Evolutionary conservation across 2,113 vertebrate genomes (phyloP), one percentile per base, ranked within the genome.

Genomic region (Pterophyllum scalare): DNA sequence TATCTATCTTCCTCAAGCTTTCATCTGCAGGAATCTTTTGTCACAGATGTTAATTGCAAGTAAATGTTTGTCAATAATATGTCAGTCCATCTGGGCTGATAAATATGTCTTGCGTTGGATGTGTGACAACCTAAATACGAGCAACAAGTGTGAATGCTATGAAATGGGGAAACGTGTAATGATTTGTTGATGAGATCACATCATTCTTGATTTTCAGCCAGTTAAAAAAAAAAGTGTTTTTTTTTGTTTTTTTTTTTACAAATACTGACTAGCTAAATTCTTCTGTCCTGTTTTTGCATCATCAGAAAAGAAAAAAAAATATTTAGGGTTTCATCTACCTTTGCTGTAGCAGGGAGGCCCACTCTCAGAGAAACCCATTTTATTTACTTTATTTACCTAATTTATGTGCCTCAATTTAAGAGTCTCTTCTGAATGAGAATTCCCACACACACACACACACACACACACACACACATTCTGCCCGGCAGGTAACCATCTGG

Each of bases 21-120:
- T 93, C 64, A 90, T 94, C 82, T 89, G 83, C 81, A 77, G 72
- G 38, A 79, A 28, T 81, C 46, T 77, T 83, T 80, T 89, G 61
- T 88, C 87, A 84, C 87, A 92, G 91, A 90, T 86, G 84, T 92
- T 88, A 84, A 90, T 92, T 81, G 67, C 67, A 90, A 77, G 89
- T 86, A 91, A 94, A 89, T 89, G 91, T 91, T 93, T 91, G 78
- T 87, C 80, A 76, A 84, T 94, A 91, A 90, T 83, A 76, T 77
- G 87, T 77, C 72, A 57, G 59, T 86, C 89, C 77, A 22, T 87
- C 88, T 90, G 86, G 79, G 15, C 74, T 84, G 85, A 82, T 80
- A 76, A 88, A 90, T 81, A 67, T 84, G 87, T 85, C 81, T 86
- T 70, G 57, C n/a, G 67, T 86, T 90, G 83, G 77, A 90, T 75